Evolutionary conservation across 2,797 vertebrate genomes (phyloP).

Genomic region (Lepidocolaptes lacrymiger): DNA sequence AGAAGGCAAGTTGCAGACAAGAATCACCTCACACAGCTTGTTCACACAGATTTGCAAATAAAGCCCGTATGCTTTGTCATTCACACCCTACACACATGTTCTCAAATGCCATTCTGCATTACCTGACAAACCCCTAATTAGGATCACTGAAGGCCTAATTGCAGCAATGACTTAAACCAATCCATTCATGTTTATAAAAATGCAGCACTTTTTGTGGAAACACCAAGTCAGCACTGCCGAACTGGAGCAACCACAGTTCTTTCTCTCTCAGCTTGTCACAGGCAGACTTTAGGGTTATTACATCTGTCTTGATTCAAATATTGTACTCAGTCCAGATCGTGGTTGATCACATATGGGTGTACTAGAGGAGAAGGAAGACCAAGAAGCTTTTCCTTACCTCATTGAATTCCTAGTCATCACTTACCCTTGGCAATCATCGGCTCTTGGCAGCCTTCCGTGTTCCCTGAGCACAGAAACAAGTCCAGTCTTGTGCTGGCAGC

Average conservation of each 20-base stretch:
- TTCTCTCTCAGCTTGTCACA: neutral
- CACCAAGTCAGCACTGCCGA: neutral
- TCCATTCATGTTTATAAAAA: neutral
- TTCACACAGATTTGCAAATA: neutral
- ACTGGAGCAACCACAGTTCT: neutral
- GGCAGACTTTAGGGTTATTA: neutral
- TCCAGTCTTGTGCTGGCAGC: neutral
- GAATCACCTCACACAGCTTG: neutral
- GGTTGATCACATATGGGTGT: constrained; percentile 15
- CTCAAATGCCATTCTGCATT: neutral
- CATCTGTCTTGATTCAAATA: constrained; percentile 23
- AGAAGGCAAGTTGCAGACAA: neutral
- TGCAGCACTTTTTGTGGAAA: neutral
- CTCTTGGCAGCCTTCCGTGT: neutral
- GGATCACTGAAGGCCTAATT: neutral
- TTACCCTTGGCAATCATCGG: neutral
- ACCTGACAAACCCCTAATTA: neutral
- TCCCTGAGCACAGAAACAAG: neutral
- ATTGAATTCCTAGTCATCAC: constrained; percentile 13
- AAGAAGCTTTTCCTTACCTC: constrained; percentile 41
- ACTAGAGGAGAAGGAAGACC: constrained; percentile 7
- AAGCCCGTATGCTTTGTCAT: neutral
- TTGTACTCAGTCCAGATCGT: neutral
- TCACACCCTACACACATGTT: neutral
- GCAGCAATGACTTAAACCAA: neutral